Base-by-base conservation (phyloP, 2,113 vertebrate species). In the Eptatretus burgeri region DNA sequence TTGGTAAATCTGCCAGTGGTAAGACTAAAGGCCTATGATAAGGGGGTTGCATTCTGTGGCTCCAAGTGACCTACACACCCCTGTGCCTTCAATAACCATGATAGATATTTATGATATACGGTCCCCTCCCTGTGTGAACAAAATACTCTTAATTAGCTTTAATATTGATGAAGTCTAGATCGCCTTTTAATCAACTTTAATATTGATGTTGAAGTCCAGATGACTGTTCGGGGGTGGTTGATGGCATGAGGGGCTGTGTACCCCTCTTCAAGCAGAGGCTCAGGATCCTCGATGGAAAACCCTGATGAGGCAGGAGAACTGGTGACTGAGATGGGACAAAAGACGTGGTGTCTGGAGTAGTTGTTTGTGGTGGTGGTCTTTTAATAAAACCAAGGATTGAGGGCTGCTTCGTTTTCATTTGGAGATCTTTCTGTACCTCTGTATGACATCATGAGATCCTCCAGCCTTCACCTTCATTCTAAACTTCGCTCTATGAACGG, bases 201-300 rank as follows among this genome's bases (percentile, higher is more conserved):
- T 56, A 56, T 56, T 56, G 52, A 56, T 56, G 14, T 2, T 56
- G 17, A 56, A 56, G 52, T 56, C 52, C 52, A 56, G 52, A 56
- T 56, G 17, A 56, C 52, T 14, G 17, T 56, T 14, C 14, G 16
- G 18, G 11, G 5, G 11, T n/a, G 16, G 53, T n/a, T 60, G 53
- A 56, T 56, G 52, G 52, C n/a, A n/a, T n/a, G 27, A 41, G 27
- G 27, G 27, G 27, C 27, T 5, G 7, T 3, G 27, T 41, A 3
- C 7, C 27, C 27, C 3, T 7, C 27, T 7, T 41, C 27, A 7
- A 7, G 27, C 27, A 41, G 27, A 3, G 27, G 27, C 27, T 41
- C 27, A 3, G 27, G 27, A 5, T 7, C 27, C 27, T 41, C 53
- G 53, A 60, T 60, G 53, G 14, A 16, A 16, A 18, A 18, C 17